phyloP scores from a whole-genome alignment of 1,140 invertebrate genomes.

The Tetranychus cinnabarinus region DNA sequence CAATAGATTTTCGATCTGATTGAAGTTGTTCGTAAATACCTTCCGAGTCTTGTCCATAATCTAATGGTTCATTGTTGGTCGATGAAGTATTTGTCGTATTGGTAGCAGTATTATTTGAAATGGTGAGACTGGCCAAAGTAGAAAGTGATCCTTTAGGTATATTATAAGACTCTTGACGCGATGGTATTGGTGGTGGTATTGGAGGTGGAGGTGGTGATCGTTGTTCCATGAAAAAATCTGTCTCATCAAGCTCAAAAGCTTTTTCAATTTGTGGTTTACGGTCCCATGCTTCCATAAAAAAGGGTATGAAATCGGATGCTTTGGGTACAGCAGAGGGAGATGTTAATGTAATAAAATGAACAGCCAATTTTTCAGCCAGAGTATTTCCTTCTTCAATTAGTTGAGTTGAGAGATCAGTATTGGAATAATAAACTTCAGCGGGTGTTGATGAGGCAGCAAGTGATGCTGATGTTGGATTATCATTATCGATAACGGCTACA shows the following conservation, averaged over 20 bases:
- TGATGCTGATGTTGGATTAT: conserved; percentile 23
- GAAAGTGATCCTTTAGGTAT: conserved; percentile 18
- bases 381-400: conserved; percentile 78
- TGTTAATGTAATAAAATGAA: conserved; percentile 69
- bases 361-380: conserved; percentile 67
- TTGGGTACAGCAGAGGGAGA: conserved; percentile 47
- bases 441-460: conserved; percentile 27
- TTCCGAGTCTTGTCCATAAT: conserved; percentile 37
- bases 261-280: conserved; percentile 83
- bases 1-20: conserved; percentile 19
- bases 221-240: conserved; percentile 16
- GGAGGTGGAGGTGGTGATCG: not conserved
- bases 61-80: not conserved
- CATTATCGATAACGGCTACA: conserved; percentile 68
- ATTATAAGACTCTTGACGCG: conserved; percentile 22
- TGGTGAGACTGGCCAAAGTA: no score
- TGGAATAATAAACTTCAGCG: conserved; percentile 42
- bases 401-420: conserved; percentile 51
- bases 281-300: conserved; percentile 87
- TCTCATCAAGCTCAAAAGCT: conserved; percentile 65
- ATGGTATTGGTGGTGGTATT: conserved; percentile 29
- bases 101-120: no score
- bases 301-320: conserved; percentile 35
- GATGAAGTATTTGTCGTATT: no score
- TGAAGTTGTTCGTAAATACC: conserved; percentile 51